Percentiles rank a stretch among this genome's conserved stretches.
Conservation (phyloP, 2,113 vertebrate species). For the Coryphaenoides rupestris region DNA sequence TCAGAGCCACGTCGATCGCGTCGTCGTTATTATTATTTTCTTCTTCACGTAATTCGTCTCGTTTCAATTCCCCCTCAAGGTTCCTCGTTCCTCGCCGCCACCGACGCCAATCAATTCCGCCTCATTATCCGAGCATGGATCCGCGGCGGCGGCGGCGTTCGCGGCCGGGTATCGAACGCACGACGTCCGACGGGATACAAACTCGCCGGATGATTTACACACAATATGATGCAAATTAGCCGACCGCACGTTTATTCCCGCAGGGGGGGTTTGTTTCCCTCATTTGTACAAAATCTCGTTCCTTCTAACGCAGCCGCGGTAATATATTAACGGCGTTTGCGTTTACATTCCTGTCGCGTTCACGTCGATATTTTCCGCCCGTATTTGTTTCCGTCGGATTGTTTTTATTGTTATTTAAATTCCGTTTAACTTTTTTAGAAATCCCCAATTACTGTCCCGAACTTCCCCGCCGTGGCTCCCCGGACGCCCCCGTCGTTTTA, state of each 20-base stretch:
- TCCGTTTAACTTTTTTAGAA: no score
- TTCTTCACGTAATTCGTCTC: slow-evolving; percentile 29
- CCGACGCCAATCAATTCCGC: slow-evolving; percentile 66
- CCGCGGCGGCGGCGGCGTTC: slow-evolving; percentile 30
- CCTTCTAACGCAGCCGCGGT: no score
- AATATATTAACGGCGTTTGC: no score
- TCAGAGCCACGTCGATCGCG: slow-evolving; percentile 66
- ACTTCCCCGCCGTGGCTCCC: no score
- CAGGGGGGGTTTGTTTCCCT: not conserved
- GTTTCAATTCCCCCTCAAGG: slow-evolving; percentile 49
- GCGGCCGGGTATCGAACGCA: not conserved
- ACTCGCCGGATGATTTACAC: not conserved
- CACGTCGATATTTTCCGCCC: no score
- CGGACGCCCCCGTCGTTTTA: no score
- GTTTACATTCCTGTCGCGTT: no score
- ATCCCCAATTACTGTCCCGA: no score
- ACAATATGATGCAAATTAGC: not conserved
- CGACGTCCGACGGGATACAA: not conserved
- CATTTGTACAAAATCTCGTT: not conserved
- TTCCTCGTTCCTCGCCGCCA: slow-evolving; percentile 51
- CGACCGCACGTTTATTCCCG: not conserved
- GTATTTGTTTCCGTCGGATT: no score
- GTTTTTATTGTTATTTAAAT: no score
- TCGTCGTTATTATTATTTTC: no score
- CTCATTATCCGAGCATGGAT: slow-evolving; percentile 64